Evolutionary conservation across 2,888 invertebrate species (phyloP), one percentile per base, ranked within the genome.

Genomic region (Hirudinaria manillensis): DNA sequence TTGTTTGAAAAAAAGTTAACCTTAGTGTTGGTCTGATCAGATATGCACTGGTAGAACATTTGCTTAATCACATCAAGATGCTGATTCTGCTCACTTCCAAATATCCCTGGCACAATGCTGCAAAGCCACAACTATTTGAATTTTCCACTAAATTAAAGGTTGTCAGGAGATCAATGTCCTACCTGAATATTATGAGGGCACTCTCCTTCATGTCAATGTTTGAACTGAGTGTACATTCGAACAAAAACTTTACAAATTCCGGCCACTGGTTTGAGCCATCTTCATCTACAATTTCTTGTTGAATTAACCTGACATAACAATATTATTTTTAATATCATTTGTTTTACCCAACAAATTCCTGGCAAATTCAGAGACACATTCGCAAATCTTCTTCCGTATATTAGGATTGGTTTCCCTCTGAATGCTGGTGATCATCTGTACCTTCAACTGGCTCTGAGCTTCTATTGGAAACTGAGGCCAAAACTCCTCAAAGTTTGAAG

Each of bases 181-280:
- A 94, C 90, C 94, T 92, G 83, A 99, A 95, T 88, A 99, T 93
- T 80, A 93, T 90, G 75, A 99, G 90, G 61, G 96, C 95, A 80
- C 93, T 91, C 85, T 97, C 96, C 86, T 94, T 94, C 76, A 95
- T 88, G 78, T 91, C 90, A 36, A 92, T 88, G 82, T 91, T 90
- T 70, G 91, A 89, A 65, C 93, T 91, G 85, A 90, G 92, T 72
- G 94, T 94, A 86, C 94, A 94, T 84, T 94, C 93, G 86, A 97
- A 98, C 83, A 99, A 89, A 85, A 96, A 97, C 78, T 87, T 87
- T 79, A 99, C 88, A 84, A 98, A 93, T 85, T 97, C 96, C 16
- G 94, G 94, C 98, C 97, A 98, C 80, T 91, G 91, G 87, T 95
- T 96, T 84, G 92, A 93, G 72, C 95, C 94, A 84, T 94, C 94